Conservation (phyloP, 2,797 vertebrate genomes). For the Circus cinereus region DNA sequence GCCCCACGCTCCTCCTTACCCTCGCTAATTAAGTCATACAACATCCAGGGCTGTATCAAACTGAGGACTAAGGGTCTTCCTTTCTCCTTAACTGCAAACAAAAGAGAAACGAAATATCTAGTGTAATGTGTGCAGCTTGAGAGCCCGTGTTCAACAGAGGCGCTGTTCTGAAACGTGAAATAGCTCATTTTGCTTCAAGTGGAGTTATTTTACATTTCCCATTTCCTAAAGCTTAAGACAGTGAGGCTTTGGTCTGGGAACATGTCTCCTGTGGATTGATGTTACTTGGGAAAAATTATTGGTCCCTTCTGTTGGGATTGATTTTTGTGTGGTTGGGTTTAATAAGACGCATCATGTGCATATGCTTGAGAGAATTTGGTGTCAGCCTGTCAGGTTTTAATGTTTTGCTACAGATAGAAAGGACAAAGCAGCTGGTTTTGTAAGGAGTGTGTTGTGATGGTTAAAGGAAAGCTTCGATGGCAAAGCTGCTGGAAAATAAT, state of each 20-base stretch:
- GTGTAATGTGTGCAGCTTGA: background rate
- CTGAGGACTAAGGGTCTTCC: background rate
- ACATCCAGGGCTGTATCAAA: background rate
- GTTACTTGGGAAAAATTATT: background rate
- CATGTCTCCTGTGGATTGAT: background rate
- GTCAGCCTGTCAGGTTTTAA: background rate
- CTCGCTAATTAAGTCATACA: background rate
- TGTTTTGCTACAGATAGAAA: background rate
- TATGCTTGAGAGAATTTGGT: background rate
- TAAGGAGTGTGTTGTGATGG: background rate
- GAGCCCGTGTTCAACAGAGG: background rate
- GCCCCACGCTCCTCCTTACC: background rate
- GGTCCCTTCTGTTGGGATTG: background rate
- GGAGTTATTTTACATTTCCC: background rate
- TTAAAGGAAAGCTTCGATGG: constrained; percentile 14
- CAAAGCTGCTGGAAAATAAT: constrained; percentile 40
- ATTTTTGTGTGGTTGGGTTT: background rate
- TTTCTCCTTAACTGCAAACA: background rate
- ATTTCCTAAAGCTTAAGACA: background rate
- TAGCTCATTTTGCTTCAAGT: background rate
- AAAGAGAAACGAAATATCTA: background rate
- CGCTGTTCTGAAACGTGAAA: background rate
- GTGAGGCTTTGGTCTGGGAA: background rate
- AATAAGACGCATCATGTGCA: background rate
- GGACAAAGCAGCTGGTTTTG: background rate